A percentile compares a stretch with the other conserved stretches of the same genome.
Conservation (phyloP, 64 coral and sea anemone genomes). For the Stichodactyla helianthus region DNA sequence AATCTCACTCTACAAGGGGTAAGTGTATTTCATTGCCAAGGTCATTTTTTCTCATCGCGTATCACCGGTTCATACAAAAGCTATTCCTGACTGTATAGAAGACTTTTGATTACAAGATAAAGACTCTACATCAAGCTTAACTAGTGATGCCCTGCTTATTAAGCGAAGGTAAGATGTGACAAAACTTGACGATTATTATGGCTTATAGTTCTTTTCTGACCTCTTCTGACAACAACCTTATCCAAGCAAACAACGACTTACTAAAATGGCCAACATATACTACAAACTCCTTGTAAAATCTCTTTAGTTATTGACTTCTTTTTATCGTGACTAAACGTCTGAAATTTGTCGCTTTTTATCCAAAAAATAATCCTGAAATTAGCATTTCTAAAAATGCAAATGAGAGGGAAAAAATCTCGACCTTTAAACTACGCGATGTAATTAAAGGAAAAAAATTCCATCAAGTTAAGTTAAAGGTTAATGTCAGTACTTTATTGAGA, state of each 20-base stretch:
- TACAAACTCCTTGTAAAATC: not conserved
- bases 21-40: not conserved
- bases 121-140: not conserved
- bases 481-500: no score
- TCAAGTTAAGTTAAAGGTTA: not conserved
- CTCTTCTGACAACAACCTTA: not conserved
- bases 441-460: not conserved
- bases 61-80: no score
- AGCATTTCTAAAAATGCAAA: not conserved
- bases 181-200: not conserved
- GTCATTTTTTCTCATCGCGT: not conserved
- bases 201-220: not conserved
- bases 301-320: not conserved
- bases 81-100: not conserved
- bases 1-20: not conserved
- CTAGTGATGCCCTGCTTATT: conserved; percentile 33
- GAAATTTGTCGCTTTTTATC: no score
- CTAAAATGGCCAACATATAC: no score
- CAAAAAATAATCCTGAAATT: not conserved
- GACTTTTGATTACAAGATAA: not conserved
- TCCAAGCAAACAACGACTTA: not conserved
- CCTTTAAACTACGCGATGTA: not conserved
- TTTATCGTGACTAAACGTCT: not conserved
- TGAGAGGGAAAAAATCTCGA: not conserved
- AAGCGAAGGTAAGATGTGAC: conserved; percentile 45